Evolutionary conservation across 2,797 vertebrate genomes (phyloP).

Genomic region (Odontamblyopus lacepedii): DNA sequence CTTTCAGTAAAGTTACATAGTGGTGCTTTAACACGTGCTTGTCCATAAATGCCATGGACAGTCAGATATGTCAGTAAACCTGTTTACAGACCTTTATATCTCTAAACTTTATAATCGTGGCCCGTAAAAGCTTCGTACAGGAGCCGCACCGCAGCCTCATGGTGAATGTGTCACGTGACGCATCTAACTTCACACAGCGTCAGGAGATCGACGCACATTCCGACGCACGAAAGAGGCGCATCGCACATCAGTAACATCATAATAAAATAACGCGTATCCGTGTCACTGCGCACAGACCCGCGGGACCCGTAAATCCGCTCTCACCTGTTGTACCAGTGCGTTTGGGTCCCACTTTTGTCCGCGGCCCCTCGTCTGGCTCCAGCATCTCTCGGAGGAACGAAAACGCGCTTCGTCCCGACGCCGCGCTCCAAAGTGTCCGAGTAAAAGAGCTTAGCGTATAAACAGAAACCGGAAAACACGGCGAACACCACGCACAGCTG

Average conservation of each 20-base stretch:
- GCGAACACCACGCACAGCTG: slow-evolving; percentile 83
- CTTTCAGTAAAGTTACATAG: too few species aligned
- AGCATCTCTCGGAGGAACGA: slow-evolving; percentile 53
- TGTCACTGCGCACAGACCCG: not conserved
- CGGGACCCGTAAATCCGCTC: not conserved
- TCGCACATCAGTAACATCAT: too few species aligned
- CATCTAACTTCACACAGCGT: not conserved
- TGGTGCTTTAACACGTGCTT: too few species aligned
- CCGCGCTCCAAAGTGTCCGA: slow-evolving; percentile 56
- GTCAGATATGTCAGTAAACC: not conserved
- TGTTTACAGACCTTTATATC: too few species aligned
- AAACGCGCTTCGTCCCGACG: slow-evolving; percentile 37
- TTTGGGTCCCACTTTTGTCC: slow-evolving; percentile 55
- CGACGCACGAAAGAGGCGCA: not conserved
- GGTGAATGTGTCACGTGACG: slow-evolving; percentile 1
- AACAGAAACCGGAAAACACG: slow-evolving; percentile 83
- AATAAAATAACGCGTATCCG: too few species aligned
- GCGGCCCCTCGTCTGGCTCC: slow-evolving; percentile 55
- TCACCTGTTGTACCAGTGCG: slow-evolving; percentile 64
- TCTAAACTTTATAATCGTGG: too few species aligned
- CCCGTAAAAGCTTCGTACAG: not conserved
- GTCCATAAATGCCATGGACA: not conserved
- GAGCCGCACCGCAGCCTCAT: not conserved
- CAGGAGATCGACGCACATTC: not conserved
- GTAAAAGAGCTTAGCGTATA: slow-evolving; percentile 79